Conservation (phyloP, 2,888 invertebrate species). For the Protophormia terraenovae region DNA sequence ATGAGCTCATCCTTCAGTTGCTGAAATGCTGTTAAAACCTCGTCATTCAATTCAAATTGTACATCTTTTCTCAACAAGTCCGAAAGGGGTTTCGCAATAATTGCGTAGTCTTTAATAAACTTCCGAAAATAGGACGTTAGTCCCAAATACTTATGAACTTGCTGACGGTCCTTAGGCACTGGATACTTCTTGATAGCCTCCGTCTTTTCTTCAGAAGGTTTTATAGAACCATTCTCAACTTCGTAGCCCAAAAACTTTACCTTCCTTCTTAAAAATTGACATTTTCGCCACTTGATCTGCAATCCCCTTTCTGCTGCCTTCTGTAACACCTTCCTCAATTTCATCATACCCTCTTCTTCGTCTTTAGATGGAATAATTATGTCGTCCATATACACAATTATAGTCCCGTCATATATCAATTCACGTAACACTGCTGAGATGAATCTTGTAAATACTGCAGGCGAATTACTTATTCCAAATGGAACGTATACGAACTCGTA, state of each 20-base stretch:
- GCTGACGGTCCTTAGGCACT: slow-evolving; percentile 30
- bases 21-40: slow-evolving; percentile 34
- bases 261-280: slow-evolving; percentile 24
- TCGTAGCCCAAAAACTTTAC: slow-evolving; percentile 32
- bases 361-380: slow-evolving; percentile 52
- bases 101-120: slow-evolving; percentile 59
- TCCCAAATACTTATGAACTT: slow-evolving; percentile 51
- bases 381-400: slow-evolving; percentile 32
- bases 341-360: slow-evolving; percentile 29
- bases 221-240: slow-evolving; percentile 16
- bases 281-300: slow-evolving; percentile 46
- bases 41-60: slow-evolving; percentile 50
- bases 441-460: background rate
- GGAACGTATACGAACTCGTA: background rate
- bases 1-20: too few relatives aligned
- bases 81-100: slow-evolving; percentile 75
- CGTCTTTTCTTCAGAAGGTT: slow-evolving; percentile 52
- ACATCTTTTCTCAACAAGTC: slow-evolving; percentile 66
- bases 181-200: slow-evolving; percentile 44
- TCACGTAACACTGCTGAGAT: background rate
- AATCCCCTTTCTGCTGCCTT: slow-evolving; percentile 9
- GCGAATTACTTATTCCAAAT: background rate
- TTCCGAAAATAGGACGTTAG: slow-evolving; percentile 59
- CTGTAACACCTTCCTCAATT: background rate
- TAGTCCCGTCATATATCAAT: background rate